Evolutionary conservation across 1,140 invertebrate genomes (phyloP), one percentile per base, ranked within the genome.

Genomic region (Drosophila persimilis): DNA sequence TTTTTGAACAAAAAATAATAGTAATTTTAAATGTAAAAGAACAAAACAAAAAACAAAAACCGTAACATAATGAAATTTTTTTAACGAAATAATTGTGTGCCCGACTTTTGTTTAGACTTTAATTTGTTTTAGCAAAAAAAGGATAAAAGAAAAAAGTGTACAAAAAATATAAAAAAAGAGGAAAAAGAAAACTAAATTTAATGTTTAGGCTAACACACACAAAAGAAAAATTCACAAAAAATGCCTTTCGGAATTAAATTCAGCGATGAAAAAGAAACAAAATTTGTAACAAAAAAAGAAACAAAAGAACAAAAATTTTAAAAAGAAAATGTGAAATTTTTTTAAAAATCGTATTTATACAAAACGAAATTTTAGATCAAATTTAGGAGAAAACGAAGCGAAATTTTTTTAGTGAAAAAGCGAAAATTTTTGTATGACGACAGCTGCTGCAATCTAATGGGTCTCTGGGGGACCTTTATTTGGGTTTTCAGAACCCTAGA

Each of bases 231-330:
- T 73, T 81, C 77, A 89, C 77, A 90, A 89, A 83, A 89, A 91
- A 89, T 91, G 90, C 89, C 89, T 91, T 91, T 91, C 76, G 90
- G 90, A 91, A 91, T 91, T 76, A 88, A 91, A 91, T 90, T 90
- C 84, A 89, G 71, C 77, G 64, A 78, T 69, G 52, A 71, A 83
- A 51, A 53, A 77, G 62, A 73, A 66, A 61, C 60, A 71, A 76
- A 83, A 83, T 64, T 64, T 56, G 39, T 64, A 73, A 53, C 20
- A 65, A 75, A 45, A 73, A 73, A 65, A 65, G 65, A 46, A 69
- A 46, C 17, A 62, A 50, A 79, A 45, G 20, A 59, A 61, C 17
- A 29, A 60, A 47, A 53, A 59, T 22, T 26, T 56, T 61, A 53
- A 58, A 43, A 58, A 51, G 46, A 41, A 71, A 69, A 72, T 39